Base-by-base conservation (phyloP, 2,888 invertebrate species). In the Cryptus armator region DNA sequence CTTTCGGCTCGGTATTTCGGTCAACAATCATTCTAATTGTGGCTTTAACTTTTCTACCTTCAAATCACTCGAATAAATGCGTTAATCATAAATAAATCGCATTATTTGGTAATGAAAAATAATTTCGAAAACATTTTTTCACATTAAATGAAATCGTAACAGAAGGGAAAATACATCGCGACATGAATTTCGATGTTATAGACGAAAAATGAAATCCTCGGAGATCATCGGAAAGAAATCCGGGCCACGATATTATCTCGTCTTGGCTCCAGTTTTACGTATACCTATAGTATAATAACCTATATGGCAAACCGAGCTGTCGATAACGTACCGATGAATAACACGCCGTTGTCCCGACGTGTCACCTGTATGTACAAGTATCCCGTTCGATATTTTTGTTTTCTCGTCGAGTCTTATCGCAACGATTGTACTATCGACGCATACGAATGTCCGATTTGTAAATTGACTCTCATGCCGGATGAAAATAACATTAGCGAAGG, bases 401-500 rank as follows among this genome's bases (percentile, higher is more conserved):
- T n/a, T n/a, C 12, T 12, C 46, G 59, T 14, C 16, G n/a, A 48
- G 48, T 19, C 62, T 62, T 75, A 75, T 75, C 74, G 9, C 16
- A 59, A 19, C 46, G 59, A 64, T 46, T 62, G 24, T 7, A 59
- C 46, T 16, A 46, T 14, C 43, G 46, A 9, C 64, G 14, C 62
- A 24, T 24, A 24, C 24, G 59, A 75, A n/a, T 62, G 64, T 75
- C 32, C 29, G 74, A 75, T 75, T 75, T 64, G 64, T 48, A 75
- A 75, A 75, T 75, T 75, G 74, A 37, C 48, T 46, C 62, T 75
- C 46, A 64, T 75, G 64, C 48, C 62, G 62, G 62, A 75, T 62
- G 64, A 29, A 46, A 59, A 64, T 64, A 16, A 44, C 29, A 59
- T 10, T 29, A 6, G 74, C 16, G 46, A 75, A 75, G 29, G 48